Evolutionary conservation across 2,888 invertebrate genomes (phyloP).

Genomic region (Torymus tubicola): DNA sequence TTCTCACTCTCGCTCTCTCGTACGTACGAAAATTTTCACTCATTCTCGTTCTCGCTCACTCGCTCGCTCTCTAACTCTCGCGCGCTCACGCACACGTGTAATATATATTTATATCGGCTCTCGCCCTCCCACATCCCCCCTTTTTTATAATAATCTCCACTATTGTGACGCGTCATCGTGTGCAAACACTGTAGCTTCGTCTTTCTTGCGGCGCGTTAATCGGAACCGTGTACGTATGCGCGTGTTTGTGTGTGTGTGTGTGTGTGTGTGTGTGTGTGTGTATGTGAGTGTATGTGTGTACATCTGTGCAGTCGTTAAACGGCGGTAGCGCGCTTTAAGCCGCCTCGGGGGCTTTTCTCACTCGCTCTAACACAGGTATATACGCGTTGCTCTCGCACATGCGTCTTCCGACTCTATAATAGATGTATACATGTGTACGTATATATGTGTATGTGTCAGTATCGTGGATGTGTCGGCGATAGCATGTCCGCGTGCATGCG

Average conservation of each 20-base stretch:
- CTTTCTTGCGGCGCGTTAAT: slow-evolving; percentile 30
- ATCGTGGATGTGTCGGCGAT: slow-evolving; percentile 24
- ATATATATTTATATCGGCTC: slow-evolving; percentile 18
- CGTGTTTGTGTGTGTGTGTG: too few relatives aligned
- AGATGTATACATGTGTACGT: slow-evolving; percentile 21
- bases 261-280: too few relatives aligned
- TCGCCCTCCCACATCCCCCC: neutral
- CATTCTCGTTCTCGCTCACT: slow-evolving; percentile 21
- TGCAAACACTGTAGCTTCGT: slow-evolving; percentile 35
- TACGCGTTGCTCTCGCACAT: neutral
- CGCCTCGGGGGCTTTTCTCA: slow-evolving; percentile 11
- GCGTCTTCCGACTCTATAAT: slow-evolving; percentile 1
- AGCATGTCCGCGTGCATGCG: slow-evolving; percentile 42
- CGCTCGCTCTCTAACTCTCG: slow-evolving; percentile 8
- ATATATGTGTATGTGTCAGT: neutral
- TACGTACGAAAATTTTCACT: neutral
- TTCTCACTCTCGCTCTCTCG: slow-evolving; percentile 25
- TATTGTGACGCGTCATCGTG: slow-evolving; percentile 34
- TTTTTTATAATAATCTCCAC: slow-evolving; percentile 43
- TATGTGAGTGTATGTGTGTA: too few relatives aligned
- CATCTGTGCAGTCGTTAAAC: slow-evolving; percentile 32
- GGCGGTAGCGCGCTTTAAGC: slow-evolving; percentile 18
- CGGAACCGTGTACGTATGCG: too few relatives aligned
- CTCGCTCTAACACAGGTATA: neutral
- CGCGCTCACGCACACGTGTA: neutral